These are phyloP conservation scores for Heteromyza rotundicornis DNA, from an alignment of 2,888 invertebrate genomes.

Conservation along the genomic window DNA sequence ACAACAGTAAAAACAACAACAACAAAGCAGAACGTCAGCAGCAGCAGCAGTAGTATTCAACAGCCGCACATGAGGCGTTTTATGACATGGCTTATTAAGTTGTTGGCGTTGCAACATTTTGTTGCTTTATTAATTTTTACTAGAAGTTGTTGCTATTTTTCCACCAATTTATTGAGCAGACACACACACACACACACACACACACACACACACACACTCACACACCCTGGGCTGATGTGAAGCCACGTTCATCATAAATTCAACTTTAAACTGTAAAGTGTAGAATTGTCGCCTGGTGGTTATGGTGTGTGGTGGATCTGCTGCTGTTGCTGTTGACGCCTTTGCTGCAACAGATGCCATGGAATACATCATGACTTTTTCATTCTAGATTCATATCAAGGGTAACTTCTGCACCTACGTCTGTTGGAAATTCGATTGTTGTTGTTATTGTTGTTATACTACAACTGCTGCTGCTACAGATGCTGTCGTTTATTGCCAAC, in stretches of 20 bases:
- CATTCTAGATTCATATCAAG: conserved; percentile 22
- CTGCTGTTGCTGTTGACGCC: background rate
- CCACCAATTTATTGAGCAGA: background rate
- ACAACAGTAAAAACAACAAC: background rate
- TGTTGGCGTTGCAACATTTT: conserved; percentile 14
- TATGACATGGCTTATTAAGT: conserved; percentile 17
- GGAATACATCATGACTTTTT: background rate
- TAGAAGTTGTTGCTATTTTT: background rate
- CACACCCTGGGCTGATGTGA: background rate
- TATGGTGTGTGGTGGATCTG: background rate
- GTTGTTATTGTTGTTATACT: conserved; percentile 7
- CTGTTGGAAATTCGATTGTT: background rate
- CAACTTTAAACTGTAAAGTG: background rate
- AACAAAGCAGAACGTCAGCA: background rate
- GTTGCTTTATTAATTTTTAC: conserved; percentile 9
- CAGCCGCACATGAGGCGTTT: conserved; percentile 12
- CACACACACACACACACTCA: background rate
- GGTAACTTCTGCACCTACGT: conserved; percentile 33
- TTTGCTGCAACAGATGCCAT: conserved; percentile 2
- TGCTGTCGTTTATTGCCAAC: conserved; percentile 2
- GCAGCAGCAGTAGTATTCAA: background rate
- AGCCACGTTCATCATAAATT: background rate
- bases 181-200: background rate
- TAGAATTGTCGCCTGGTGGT: conserved; percentile 1
- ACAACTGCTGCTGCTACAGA: background rate